A percentile compares a stretch with the other conserved stretches of the same genome.
phyloP scores from a whole-genome alignment of 2,113 vertebrate species.

The Percina caprodes region DNA sequence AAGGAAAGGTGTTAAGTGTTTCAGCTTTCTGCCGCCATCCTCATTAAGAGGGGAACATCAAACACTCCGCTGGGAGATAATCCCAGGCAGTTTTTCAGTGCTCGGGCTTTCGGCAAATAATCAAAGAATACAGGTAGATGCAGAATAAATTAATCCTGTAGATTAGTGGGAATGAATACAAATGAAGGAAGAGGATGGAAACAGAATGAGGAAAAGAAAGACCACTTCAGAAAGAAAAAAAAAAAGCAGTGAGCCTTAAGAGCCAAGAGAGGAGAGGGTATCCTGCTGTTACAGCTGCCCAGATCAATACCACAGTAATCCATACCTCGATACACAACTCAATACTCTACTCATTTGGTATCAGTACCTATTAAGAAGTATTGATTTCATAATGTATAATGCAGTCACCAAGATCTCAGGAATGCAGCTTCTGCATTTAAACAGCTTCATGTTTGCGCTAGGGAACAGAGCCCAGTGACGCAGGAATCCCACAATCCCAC shows the following conservation, averaged over 20 bases:
- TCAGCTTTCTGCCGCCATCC: conserved; percentile 58
- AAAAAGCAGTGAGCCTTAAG: background rate
- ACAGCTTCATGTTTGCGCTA: background rate
- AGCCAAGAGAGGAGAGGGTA: background rate
- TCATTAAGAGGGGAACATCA: conserved; percentile 74
- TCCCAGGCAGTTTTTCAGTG: conserved; percentile 49
- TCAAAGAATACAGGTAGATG: conserved; percentile 76
- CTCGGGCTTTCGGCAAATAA: conserved; percentile 64
- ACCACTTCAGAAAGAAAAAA: conserved; percentile 38
- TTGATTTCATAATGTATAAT: conserved; percentile 52
- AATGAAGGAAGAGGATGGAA: conserved; percentile 44
- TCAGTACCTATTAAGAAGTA: conserved; percentile 45
- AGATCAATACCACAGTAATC: conserved; percentile 54
- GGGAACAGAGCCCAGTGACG: conserved; percentile 6
- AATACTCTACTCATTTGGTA: conserved; percentile 36
- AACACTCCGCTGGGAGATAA: conserved; percentile 67
- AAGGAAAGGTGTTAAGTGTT: conserved; percentile 49
- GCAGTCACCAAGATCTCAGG: conserved; percentile 20
- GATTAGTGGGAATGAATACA: conserved; percentile 68
- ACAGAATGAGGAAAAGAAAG: conserved; percentile 32
- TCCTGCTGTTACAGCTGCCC: conserved; percentile 1
- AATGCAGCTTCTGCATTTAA: conserved; percentile 31
- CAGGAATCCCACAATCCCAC: background rate
- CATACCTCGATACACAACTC: conserved; percentile 31
- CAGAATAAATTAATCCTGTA: conserved; percentile 68